Percentiles rank a stretch among this genome's conserved stretches.
These are phyloP conservation scores for Enteromius viviparus DNA, from an alignment of 2,797 vertebrate genomes.

Conservation along the genomic window DNA sequence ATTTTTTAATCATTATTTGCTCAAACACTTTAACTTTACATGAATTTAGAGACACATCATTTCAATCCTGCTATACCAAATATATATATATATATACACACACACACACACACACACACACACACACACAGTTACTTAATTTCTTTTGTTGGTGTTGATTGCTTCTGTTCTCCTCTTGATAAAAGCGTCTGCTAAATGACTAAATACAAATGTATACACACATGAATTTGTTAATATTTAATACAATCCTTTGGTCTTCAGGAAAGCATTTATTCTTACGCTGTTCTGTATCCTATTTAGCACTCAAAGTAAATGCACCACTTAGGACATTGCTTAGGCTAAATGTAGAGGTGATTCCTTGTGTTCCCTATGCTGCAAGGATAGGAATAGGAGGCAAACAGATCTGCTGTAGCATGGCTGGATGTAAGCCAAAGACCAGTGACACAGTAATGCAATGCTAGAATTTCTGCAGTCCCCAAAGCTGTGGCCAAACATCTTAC, in stretches of 20 bases:
- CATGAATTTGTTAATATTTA: not conserved
- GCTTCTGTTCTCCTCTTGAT: no score
- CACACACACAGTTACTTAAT: no score
- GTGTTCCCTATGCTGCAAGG: constrained; percentile 19
- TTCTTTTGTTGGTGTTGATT: no score
- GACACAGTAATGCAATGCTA: constrained; percentile 37
- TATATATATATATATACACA: no score
- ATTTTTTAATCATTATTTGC: no score
- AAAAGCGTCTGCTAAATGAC: no score
- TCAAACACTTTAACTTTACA: no score
- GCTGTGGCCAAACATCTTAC: constrained; percentile 21
- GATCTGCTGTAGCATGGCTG: constrained; percentile 34
- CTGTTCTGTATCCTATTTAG: not conserved
- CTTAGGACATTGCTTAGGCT: not conserved
- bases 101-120: no score
- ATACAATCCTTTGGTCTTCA: not conserved
- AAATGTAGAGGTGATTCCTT: constrained; percentile 8
- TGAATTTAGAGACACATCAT: no score
- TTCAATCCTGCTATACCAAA: no score
- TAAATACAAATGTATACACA: not conserved
- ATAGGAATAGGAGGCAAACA: constrained; percentile 4
- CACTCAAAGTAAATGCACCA: not conserved
- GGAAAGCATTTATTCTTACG: not conserved
- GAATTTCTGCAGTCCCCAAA: constrained; percentile 50
- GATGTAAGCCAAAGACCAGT: constrained; percentile 35